Conservation (phyloP, 2,113 vertebrate genomes). For the Paralichthys olivaceus region DNA sequence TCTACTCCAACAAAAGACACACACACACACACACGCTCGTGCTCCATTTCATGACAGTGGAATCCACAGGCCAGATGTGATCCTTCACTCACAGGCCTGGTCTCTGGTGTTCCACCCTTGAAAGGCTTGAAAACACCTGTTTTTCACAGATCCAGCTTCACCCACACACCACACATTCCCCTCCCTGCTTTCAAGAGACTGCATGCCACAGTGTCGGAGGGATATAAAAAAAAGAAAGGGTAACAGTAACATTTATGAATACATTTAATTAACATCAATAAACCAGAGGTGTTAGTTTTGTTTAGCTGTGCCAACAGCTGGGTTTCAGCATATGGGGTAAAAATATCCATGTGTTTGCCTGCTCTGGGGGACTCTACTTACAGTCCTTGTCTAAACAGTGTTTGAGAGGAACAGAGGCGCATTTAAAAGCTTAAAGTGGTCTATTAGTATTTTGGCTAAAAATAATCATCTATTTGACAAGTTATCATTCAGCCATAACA, state of each 20-base stretch:
- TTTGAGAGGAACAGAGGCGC: slow-evolving; percentile 52
- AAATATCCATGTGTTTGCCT: slow-evolving; percentile 69
- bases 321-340: slow-evolving; percentile 39
- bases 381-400: slow-evolving; percentile 64
- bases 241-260: slow-evolving; percentile 7
- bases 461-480: slow-evolving; percentile 55
- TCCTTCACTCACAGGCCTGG: slow-evolving; percentile 45
- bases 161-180: slow-evolving; percentile 37
- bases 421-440: slow-evolving; percentile 57
- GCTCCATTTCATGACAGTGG: slow-evolving; percentile 40
- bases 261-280: neutral
- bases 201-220: slow-evolving; percentile 1
- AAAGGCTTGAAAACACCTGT: slow-evolving; percentile 70
- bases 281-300: slow-evolving; percentile 7
- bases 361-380: slow-evolving; percentile 34
- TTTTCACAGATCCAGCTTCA: slow-evolving; percentile 53
- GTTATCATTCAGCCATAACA: slow-evolving; percentile 1
- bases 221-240: neutral
- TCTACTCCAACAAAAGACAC: slow-evolving; percentile 32
- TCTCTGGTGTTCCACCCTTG: slow-evolving; percentile 53
- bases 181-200: neutral
- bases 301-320: neutral
- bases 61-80: slow-evolving; percentile 71
- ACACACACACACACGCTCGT: slow-evolving; percentile 32
- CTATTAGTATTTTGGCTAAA: slow-evolving; percentile 61